Conservation (phyloP, 23 tunicate genomes). For the Trididemnum nubilum region DNA sequence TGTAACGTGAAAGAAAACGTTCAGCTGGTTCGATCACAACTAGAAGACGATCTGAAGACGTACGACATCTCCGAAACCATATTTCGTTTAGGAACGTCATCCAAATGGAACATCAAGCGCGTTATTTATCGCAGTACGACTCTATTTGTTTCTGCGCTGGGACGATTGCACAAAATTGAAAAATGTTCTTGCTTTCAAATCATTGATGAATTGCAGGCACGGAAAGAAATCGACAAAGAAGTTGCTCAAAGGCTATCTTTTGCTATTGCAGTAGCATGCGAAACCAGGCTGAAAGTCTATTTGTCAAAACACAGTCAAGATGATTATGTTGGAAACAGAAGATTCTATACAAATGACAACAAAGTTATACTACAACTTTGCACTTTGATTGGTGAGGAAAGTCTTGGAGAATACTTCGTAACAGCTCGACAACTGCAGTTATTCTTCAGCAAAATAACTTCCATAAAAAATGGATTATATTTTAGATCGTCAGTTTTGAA, state of each 20-base stretch:
- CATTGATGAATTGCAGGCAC: background rate
- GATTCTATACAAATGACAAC: background rate
- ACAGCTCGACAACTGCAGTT: too few species aligned
- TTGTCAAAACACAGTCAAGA: conserved; percentile 16
- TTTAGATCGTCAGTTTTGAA: too few species aligned
- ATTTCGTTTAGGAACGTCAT: too few species aligned
- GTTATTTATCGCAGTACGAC: conserved; percentile 26
- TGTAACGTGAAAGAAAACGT: background rate
- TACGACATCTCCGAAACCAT: background rate
- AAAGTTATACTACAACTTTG: background rate
- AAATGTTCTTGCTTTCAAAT: conserved; percentile 13
- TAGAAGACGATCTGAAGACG: background rate
- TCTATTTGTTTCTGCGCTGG: conserved; percentile 28
- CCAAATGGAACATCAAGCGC: conserved; percentile 15
- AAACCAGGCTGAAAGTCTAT: conserved; percentile 20
- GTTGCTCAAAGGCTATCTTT: background rate
- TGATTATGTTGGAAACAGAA: conserved; percentile 14
- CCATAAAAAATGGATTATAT: too few species aligned
- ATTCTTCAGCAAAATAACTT: too few species aligned
- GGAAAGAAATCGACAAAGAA: background rate
- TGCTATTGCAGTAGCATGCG: conserved; percentile 36
- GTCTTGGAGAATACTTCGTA: conserved; percentile 12
- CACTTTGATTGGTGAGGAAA: conserved; percentile 11
- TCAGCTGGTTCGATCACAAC: background rate
- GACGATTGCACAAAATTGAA: background rate